Base-by-base conservation (phyloP, 1,140 invertebrate genomes). In the Trichogramma pretiosum region DNA sequence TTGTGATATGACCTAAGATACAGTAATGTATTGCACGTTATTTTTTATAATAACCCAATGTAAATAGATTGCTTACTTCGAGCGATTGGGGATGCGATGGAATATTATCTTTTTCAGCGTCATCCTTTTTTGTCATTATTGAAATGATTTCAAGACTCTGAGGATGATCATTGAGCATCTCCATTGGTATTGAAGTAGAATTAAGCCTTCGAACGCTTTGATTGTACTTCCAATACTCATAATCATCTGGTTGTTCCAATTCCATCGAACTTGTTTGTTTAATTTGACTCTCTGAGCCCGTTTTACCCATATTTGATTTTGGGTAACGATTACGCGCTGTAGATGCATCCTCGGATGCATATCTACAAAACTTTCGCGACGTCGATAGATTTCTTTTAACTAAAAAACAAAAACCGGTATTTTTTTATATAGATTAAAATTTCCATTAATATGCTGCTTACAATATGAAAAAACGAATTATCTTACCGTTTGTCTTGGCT, bases 101-200 rank as follows among this genome's bases (percentile, higher is more conserved):
- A 53, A 72, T 70, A 46, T 72, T 70, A 48, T 67, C 71, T 46
- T 67, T 71, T n/a, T 69, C 64, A 0, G 50, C 22, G 28, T 70
- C 65, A 42, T 65, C 67, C 33, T 67, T 71, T 17, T 71, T 69
- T 0, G 67, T 63, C 42, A 71, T 68, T 40, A 67, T 61, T 48
- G 67, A 65, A 43, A 72, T 72, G 32, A 68, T 63, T 50, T 71
- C 68, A 16, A 72, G 60, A 52, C 68, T 71, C 38, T 72, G 68
- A 10, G 67, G 64, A 53, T 68, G 63, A 47, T 70, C 66, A 5
- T 63, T 57, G 5, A 56, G 58, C 34, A 70, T 52, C 42, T 72
- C 65, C 57, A 65, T 59, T 2, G 63, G 60, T 52, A 67, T 65
- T 0, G 64, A 68, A 56, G 61, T 65, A 5, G 64, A 65, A 49